A percentile compares a stretch with the other conserved stretches of the same genome.
These are phyloP conservation scores for Drosophila rufa DNA, from an alignment of 1,140 invertebrate genomes.

Conservation along the genomic window DNA sequence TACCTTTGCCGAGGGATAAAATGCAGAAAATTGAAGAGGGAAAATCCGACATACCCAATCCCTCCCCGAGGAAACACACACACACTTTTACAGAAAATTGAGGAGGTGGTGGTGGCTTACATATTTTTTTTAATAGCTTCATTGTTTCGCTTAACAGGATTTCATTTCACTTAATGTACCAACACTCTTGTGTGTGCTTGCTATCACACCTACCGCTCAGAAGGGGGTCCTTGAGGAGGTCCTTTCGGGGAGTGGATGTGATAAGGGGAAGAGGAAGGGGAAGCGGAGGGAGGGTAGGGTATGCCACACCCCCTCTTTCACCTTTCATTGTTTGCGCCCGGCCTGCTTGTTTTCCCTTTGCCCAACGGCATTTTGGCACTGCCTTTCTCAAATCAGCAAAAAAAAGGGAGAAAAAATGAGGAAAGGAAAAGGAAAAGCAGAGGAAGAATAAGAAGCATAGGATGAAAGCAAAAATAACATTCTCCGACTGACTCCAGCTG, in stretches of 20 bases:
- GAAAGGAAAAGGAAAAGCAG: conserved; percentile 13
- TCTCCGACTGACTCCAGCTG: conserved; percentile 43
- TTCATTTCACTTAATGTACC: conserved; percentile 79
- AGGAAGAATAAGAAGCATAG: conserved; percentile 23
- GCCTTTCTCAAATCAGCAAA: conserved; percentile 57
- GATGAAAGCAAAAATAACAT: conserved; percentile 55
- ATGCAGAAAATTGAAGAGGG: conserved; percentile 24
- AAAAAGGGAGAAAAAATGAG: conserved; percentile 20
- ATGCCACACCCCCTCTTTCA: neutral
- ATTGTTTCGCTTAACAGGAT: conserved; percentile 81
- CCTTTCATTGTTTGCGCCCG: conserved; percentile 64
- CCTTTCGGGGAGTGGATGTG: neutral
- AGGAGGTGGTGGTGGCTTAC: conserved; percentile 16
- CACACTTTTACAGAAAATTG: neutral
- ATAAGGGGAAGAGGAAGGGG: neutral
- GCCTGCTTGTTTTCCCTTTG: conserved; percentile 65
- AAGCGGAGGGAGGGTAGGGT: neutral
- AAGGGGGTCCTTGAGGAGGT: conserved; percentile 5
- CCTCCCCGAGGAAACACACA: conserved; percentile 2
- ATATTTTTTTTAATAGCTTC: conserved; percentile 79
- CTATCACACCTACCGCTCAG: conserved; percentile 27
- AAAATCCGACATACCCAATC: conserved; percentile 13
- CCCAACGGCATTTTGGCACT: conserved; percentile 71
- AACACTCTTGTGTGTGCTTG: conserved; percentile 37
- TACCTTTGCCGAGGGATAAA: conserved; percentile 37